These are phyloP conservation scores for Chrysodeixis includens DNA, from an alignment of 2,888 invertebrate species.

Conservation along the genomic window DNA sequence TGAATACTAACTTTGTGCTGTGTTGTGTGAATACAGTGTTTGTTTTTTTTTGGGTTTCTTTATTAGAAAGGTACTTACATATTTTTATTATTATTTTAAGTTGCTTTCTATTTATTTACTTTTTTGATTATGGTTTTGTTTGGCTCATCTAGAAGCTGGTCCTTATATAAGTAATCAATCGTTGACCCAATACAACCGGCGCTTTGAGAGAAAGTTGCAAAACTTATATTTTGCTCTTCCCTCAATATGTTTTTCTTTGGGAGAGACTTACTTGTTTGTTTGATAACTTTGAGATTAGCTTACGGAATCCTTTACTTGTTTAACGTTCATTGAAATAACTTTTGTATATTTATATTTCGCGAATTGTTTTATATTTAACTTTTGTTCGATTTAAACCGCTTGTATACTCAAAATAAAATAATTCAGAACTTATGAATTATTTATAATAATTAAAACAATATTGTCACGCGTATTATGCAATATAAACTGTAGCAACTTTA, in stretches of 20 bases:
- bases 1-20: slow-evolving; percentile 67
- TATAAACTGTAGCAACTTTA: not conserved
- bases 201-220: slow-evolving; percentile 64
- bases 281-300: slow-evolving; percentile 29
- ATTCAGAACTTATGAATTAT: slow-evolving; percentile 16
- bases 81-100: slow-evolving; percentile 19
- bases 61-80: slow-evolving; percentile 51
- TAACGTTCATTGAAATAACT: slow-evolving; percentile 40
- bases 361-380: slow-evolving; percentile 28
- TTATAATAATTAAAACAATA: slow-evolving; percentile 1
- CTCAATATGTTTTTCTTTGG: slow-evolving; percentile 40
- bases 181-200: slow-evolving; percentile 39
- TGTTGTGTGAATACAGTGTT: slow-evolving; percentile 61
- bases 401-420: too few species aligned
- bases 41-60: slow-evolving; percentile 31
- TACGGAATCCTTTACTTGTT: slow-evolving; percentile 21
- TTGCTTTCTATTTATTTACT: slow-evolving; percentile 11
- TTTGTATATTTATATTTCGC: slow-evolving; percentile 28
- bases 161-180: slow-evolving; percentile 52
- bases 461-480: slow-evolving; percentile 1
- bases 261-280: slow-evolving; percentile 39
- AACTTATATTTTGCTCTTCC: slow-evolving; percentile 42
- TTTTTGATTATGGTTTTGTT: slow-evolving; percentile 31
- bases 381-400: slow-evolving; percentile 17
- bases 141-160: slow-evolving; percentile 43